phyloP scores from a whole-genome alignment of 2,113 vertebrate species.

The Catharus minimus region DNA sequence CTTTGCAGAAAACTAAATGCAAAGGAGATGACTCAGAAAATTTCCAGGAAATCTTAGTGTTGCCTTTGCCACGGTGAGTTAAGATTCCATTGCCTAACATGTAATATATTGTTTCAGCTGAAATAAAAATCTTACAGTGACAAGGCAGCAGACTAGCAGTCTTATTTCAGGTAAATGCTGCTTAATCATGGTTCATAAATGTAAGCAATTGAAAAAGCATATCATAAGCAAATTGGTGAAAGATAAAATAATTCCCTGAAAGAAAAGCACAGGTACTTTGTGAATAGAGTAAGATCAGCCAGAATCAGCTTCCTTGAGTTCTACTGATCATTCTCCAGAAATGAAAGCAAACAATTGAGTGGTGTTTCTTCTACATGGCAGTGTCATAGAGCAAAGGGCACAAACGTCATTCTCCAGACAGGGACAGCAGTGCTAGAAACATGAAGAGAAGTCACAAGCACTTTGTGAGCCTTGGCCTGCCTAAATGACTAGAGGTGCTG shows the following conservation, averaged over 20 bases:
- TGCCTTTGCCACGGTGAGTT: neutral
- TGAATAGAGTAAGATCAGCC: neutral
- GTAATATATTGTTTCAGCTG: neutral
- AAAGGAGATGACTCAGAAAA: neutral
- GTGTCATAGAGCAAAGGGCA: neutral
- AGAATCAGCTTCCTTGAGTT: neutral
- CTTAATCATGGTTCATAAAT: neutral
- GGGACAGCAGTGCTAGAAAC: neutral
- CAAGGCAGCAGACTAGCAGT: neutral
- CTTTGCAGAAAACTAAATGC: neutral
- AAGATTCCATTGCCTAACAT: neutral
- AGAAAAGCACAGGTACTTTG: neutral
- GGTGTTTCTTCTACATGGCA: fast-evolving
- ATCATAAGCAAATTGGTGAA: neutral
- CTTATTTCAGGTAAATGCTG: neutral
- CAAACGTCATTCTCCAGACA: fast-evolving
- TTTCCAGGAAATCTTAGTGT: neutral
- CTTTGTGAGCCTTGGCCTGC: neutral
- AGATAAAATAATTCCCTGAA: neutral
- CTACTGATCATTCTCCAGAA: neutral
- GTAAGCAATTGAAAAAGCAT: neutral
- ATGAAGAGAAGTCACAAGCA: neutral
- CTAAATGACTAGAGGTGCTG: neutral
- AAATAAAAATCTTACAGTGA: neutral
- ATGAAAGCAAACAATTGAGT: neutral